These are phyloP conservation scores for Lamproptera curius DNA, from an alignment of 2,888 invertebrate genomes.

Conservation along the genomic window DNA sequence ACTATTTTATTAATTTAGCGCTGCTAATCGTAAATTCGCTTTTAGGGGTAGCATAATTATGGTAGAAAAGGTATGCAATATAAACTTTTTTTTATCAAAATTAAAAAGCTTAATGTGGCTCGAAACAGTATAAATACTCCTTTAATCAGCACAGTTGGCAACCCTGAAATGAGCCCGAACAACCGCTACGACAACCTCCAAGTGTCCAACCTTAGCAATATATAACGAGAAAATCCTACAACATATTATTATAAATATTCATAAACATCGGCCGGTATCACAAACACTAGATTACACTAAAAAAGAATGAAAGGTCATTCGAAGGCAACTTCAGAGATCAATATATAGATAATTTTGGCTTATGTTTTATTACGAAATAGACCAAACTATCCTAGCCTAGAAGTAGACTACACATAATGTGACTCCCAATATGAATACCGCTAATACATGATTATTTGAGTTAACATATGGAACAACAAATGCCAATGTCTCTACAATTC, in stretches of 20 bases:
- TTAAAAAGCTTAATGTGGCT: no score
- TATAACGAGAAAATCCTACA: no score
- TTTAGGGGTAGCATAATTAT: no score
- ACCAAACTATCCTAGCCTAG: not conserved
- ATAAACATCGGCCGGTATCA: slow-evolving; percentile 42
- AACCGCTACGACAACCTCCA: no score
- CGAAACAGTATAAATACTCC: no score
- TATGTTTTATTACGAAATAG: not conserved
- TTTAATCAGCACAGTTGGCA: no score
- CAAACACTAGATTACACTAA: slow-evolving; percentile 49
- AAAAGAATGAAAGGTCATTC: slow-evolving; percentile 36
- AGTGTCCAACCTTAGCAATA: no score
- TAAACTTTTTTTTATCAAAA: no score
- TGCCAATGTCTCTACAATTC: not conserved
- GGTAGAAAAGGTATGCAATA: no score
- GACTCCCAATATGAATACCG: not conserved
- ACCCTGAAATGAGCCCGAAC: no score
- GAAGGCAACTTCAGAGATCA: slow-evolving; percentile 68
- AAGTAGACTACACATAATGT: not conserved
- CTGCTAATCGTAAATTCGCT: no score
- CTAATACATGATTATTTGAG: slow-evolving; percentile 6
- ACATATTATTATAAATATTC: not conserved
- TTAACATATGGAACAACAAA: not conserved
- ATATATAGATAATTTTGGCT: slow-evolving; percentile 9
- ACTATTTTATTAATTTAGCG: no score